Conservation (phyloP, 2,113 vertebrate genomes). For the Dascyllus trimaculatus region DNA sequence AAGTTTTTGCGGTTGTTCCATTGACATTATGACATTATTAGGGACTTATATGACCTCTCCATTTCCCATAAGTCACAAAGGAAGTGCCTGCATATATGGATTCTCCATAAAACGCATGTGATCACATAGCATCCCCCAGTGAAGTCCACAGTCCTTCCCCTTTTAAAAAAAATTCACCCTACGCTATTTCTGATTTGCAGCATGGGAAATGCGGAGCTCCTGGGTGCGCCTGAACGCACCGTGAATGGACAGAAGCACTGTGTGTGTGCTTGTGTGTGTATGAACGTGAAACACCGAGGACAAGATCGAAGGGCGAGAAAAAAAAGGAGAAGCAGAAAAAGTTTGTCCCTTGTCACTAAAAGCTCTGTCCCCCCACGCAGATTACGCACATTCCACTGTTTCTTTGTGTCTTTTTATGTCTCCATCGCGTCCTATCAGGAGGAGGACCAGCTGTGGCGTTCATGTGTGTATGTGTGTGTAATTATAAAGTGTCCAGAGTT, state of each 20-base stretch:
- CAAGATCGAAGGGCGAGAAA: slow-evolving; percentile 49
- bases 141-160: slow-evolving; percentile 13
- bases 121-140: background rate
- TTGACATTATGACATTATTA: background rate
- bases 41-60: background rate
- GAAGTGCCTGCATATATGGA: background rate
- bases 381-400: slow-evolving; percentile 11
- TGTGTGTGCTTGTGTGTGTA: background rate
- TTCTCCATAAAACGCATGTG: background rate
- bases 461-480: background rate
- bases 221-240: slow-evolving; percentile 60
- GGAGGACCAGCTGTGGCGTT: slow-evolving; percentile 21
- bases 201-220: background rate
- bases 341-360: slow-evolving; percentile 53
- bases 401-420: slow-evolving; percentile 33
- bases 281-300: slow-evolving; percentile 61
- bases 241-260: slow-evolving; percentile 55
- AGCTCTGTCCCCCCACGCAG: slow-evolving; percentile 5
- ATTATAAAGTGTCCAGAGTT: slow-evolving; percentile 30
- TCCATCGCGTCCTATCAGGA: slow-evolving; percentile 25
- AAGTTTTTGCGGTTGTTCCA: background rate
- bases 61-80: background rate
- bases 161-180: background rate
- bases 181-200: background rate
- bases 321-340: slow-evolving; percentile 62